Base-by-base conservation (phyloP, 1,140 invertebrate species). In the Neotoxoptera formosana region DNA sequence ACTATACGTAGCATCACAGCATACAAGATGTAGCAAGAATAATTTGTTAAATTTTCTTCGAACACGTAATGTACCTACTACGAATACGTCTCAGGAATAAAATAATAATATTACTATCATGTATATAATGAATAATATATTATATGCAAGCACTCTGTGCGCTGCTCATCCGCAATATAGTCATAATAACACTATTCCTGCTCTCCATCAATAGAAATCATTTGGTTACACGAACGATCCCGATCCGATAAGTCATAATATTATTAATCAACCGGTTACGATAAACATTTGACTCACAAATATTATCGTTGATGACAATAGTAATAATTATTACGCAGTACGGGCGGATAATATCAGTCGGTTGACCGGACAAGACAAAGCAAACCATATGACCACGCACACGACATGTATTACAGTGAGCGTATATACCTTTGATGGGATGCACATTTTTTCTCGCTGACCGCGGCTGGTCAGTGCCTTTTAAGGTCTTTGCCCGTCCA, bases 281-380 rank as follows among this genome's bases (percentile, higher is more conserved):
- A 88, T 88, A n/a, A 47, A 51, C 2, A 90, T 90, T 90, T 90
- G 48, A 60, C 89, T 90, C 11, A 90, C 53, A 90, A 60, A 90
- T n/a, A n/a, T n/a, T n/a, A n/a, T 90, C 11, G 23, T 90, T 60
- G 41, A 90, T 23, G 9, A 60, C 45, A 25, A 60, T 60, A 90
- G 45, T 60, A 90, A 90, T 91, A n/a, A 91, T 91, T 91, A 91
- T n/a, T n/a, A n/a, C n/a, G n/a, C 41, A 45, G 25, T 14, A 34
- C 45, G 4, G 20, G 60, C 14, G 60, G 41, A 91, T 67, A 41
- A 30, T 34, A 48, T 30, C 51, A 21, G 51, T 53, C 51, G 34
- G 7, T n/a, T 7, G 53, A 45, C 89, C 25, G 53, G 60, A 91
- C 90, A 91, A 91, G 90, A 91, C 90, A 91, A 91, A 91, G 90